Conservation (phyloP, 2,113 vertebrate genomes). For the Oceanites oceanicus region DNA sequence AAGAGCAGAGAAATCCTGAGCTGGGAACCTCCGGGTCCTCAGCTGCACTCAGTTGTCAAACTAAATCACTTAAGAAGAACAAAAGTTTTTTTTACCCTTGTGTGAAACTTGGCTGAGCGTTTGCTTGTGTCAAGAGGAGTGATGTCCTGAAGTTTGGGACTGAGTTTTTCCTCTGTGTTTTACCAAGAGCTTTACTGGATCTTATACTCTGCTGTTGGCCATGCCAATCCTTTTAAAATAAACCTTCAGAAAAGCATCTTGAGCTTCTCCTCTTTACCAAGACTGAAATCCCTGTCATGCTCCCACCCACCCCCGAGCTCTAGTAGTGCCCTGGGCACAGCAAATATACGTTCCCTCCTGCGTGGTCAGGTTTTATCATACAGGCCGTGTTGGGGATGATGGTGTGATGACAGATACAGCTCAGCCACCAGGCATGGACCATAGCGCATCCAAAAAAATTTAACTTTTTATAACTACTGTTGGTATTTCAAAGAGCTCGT, state of each 20-base stretch:
- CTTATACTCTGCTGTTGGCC: background rate
- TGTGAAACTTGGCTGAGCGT: background rate
- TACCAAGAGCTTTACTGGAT: background rate
- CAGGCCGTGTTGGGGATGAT: fast-evolving
- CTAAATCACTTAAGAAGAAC: background rate
- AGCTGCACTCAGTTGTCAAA: background rate
- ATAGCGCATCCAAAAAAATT: fast-evolving
- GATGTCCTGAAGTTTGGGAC: background rate
- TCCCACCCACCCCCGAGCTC: background rate
- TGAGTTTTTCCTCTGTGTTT: background rate
- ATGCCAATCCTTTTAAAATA: background rate
- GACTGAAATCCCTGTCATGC: background rate
- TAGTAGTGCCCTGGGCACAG: background rate
- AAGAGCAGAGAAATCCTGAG: background rate
- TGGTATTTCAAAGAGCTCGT: background rate
- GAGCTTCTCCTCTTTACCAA: background rate
- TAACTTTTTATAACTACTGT: background rate
- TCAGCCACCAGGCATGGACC: background rate
- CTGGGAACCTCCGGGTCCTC: background rate
- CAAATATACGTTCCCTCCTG: background rate
- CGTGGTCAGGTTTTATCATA: background rate
- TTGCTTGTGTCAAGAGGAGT: background rate
- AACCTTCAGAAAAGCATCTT: background rate
- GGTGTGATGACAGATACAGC: background rate
- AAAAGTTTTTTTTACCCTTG: background rate